Conservation (phyloP, 2,113 vertebrate genomes). For the Haemorhous mexicanus region DNA sequence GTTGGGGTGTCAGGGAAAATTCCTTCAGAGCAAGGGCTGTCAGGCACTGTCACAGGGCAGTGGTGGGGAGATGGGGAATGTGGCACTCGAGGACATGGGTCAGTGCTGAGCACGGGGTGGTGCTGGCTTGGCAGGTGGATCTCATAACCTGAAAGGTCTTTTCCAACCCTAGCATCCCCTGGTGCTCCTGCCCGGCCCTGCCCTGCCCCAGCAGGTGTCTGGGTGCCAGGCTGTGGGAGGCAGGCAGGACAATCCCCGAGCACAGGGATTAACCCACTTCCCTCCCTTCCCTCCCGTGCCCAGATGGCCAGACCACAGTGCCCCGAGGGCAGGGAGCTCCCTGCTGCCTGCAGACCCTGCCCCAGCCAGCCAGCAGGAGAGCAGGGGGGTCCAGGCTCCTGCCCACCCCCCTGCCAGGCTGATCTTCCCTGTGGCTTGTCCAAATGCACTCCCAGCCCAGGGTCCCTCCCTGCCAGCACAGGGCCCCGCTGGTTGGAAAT, state of each 20-base stretch:
- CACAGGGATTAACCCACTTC: constrained; percentile 23
- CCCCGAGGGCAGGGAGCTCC: not conserved
- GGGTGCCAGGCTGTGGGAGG: not conserved
- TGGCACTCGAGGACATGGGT: not conserved
- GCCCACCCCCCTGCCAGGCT: not conserved
- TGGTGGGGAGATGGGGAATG: accelerated
- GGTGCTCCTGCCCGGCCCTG: not conserved
- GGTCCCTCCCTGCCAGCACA: accelerated
- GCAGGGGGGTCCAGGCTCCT: not conserved
- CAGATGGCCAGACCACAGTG: not conserved
- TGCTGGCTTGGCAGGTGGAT: not conserved
- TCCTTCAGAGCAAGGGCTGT: not conserved
- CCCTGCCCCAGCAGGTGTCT: not conserved
- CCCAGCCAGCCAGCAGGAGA: not conserved
- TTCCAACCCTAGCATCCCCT: accelerated
- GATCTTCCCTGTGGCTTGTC: not conserved
- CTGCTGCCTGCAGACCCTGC: not conserved
- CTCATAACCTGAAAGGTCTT: not conserved
- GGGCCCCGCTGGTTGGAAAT: not conserved
- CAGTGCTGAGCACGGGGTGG: not conserved
- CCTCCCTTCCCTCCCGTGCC: not conserved
- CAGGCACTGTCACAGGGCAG: not conserved
- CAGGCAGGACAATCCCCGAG: not conserved
- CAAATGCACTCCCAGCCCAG: not conserved
- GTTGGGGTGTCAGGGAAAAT: not conserved